A percentile compares a stretch with the other conserved stretches of the same genome.
Conservation (phyloP, 2,888 invertebrate species). For the Drosophila peninsularis region DNA sequence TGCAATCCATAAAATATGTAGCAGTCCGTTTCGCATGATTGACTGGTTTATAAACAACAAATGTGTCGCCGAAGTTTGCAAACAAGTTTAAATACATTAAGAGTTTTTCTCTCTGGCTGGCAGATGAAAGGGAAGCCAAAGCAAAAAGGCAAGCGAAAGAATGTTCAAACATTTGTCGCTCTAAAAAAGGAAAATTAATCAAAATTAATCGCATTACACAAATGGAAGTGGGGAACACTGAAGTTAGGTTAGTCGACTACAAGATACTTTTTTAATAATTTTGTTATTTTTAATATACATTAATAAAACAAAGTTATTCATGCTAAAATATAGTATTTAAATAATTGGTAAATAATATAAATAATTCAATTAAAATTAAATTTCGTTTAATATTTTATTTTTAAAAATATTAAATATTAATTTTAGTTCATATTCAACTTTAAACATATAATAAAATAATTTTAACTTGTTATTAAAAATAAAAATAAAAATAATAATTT, state of each 20-base stretch:
- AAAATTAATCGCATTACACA: conserved; percentile 74
- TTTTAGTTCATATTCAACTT: neutral
- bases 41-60: conserved; percentile 44
- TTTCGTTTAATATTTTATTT: neutral
- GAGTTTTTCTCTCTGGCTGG: conserved; percentile 21
- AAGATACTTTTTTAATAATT: conserved; percentile 13
- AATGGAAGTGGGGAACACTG: conserved; percentile 18
- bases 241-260: neutral
- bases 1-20: conserved; percentile 3
- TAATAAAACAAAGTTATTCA: neutral
- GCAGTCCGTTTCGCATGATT: conserved; percentile 48
- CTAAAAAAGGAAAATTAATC: conserved; percentile 53
- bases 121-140: conserved; percentile 44
- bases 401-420: neutral
- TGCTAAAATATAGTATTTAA: too few species aligned
- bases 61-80: conserved; percentile 22
- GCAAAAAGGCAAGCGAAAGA: neutral
- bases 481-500: too few species aligned
- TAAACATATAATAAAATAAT: too few species aligned
- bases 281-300: too few species aligned
- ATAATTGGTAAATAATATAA: too few species aligned
- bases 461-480: too few species aligned
- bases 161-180: conserved; percentile 4
- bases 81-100: conserved; percentile 40
- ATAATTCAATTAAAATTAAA: too few species aligned